Conservation (phyloP, 2,113 vertebrate species). For the Nicator chloris region DNA sequence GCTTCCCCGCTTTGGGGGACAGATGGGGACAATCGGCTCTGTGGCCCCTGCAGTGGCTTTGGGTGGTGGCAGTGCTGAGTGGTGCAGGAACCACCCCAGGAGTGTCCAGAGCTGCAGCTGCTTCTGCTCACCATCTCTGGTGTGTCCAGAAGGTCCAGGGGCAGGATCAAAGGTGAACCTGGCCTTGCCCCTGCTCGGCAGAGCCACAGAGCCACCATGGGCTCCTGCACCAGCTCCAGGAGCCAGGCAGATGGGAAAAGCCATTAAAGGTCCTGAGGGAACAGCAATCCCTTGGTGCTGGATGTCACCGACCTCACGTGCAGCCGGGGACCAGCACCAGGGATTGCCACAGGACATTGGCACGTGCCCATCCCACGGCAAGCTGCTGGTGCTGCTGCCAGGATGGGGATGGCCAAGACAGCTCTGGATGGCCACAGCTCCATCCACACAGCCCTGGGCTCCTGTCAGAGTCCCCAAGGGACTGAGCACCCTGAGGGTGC, state of each 20-base stretch:
- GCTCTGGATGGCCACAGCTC: neutral
- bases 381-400: neutral
- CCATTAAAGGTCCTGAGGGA: conserved; percentile 44
- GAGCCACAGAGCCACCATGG: neutral
- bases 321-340: neutral
- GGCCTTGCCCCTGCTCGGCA: neutral
- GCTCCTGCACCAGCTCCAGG: neutral
- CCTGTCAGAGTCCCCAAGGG: fast-evolving
- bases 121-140: neutral
- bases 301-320: conserved; percentile 27
- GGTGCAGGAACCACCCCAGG: neutral
- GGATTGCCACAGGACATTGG: neutral
- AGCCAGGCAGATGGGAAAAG: conserved; percentile 39
- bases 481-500: neutral
- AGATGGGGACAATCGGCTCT: fast-evolving
- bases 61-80: neutral
- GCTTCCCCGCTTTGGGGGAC: neutral
- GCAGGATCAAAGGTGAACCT: neutral
- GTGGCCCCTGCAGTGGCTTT: neutral
- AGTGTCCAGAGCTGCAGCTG: neutral
- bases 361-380: neutral
- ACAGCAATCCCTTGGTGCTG: conserved; percentile 48
- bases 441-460: fast-evolving
- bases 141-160: neutral
- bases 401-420: neutral